Conservation (phyloP, 1,140 invertebrate species). For the Semibalanus balanoides region DNA sequence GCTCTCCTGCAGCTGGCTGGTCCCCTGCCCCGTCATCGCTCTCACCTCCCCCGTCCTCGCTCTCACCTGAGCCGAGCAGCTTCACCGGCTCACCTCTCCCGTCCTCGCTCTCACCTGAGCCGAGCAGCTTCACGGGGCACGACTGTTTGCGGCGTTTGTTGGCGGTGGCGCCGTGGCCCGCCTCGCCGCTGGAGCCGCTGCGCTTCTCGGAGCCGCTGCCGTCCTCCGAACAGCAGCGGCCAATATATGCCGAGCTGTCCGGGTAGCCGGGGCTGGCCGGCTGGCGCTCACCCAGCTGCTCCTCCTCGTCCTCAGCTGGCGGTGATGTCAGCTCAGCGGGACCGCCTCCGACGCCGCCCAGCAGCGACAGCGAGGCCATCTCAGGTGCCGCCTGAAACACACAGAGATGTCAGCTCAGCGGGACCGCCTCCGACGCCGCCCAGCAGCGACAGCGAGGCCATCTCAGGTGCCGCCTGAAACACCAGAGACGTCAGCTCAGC, state of each 20-base stretch:
- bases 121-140: constrained; percentile 26
- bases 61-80: too few relatives aligned
- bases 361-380: neutral
- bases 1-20: constrained; percentile 20
- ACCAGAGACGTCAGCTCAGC: neutral
- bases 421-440: too few relatives aligned
- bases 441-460: neutral
- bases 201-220: neutral
- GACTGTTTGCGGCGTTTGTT: constrained; percentile 31
- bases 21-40: constrained; percentile 23
- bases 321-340: too few relatives aligned
- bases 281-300: neutral
- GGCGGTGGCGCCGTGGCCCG: neutral
- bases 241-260: constrained; percentile 1
- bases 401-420: neutral
- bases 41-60: constrained; percentile 26
- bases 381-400: neutral
- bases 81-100: constrained; percentile 23
- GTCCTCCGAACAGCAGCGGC: neutral
- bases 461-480: too few relatives aligned
- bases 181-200: neutral
- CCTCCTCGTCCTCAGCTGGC: neutral
- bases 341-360: neutral
- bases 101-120: constrained; percentile 26
- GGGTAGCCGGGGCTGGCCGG: neutral